Base-by-base conservation (phyloP, 2,797 vertebrate genomes). In the Anisognathus igniventris region DNA sequence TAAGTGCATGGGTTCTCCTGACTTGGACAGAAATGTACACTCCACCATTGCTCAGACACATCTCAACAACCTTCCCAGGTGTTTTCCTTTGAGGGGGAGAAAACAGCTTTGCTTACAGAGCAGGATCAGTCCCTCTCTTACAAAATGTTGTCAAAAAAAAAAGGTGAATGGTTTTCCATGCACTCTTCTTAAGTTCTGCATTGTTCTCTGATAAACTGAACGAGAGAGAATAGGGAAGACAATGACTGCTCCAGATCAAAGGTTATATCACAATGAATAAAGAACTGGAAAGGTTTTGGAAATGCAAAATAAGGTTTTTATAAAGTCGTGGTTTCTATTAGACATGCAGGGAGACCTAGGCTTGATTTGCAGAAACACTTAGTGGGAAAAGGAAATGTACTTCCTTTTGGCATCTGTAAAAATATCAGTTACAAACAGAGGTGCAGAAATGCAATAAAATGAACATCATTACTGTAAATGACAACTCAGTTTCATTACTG, bases 31-130 rank as follows among this genome's bases (percentile, higher is more conserved):
- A 84, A 88, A 57, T 1, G 1, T 25, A 19, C 1, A 1, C 17
- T 61, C 50, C 25, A 27, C n/a, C 0, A 0, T 30, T 15, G 5
- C 35, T 45, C 3, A 2, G 30, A 39, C 14, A 42, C 54, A 61
- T 64, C 48, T 79, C 64, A 79, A 10, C 18, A 83, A 9, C 4
- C 4, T 64, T 53, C 24, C 9, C 45, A 45, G 53, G 18, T 74
- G 23, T 44, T 91, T 62, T 77, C 17, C 60, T 61, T 23, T 25
- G 8, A 19, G 13, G 3, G 3, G 9, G 4, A 73, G 28, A 47
- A 76, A 79, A 76, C 16, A 58, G 20, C 21, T 73, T 61, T n/a
- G 13, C 25, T 82, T 86, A 25, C 3, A 7, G 30, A 75, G 35
- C 13, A 62, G 44, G 14, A 56, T 53, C 44, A 25, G 19, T 21